Evolutionary conservation across 2,113 vertebrate species (phyloP).

Genomic region (Catharus bicknelli): DNA sequence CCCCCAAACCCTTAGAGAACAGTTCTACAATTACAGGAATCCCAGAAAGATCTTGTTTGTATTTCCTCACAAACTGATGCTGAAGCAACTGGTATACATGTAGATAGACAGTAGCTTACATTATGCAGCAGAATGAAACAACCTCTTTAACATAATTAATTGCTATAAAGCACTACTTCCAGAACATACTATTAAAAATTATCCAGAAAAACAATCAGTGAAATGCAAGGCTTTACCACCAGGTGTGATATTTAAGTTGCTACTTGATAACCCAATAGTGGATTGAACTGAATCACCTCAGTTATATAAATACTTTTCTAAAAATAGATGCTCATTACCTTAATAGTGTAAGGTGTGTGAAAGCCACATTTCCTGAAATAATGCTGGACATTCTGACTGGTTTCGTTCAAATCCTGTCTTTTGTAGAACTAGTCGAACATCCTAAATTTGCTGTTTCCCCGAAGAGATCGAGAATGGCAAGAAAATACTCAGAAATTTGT

Average conservation of each 20-base stretch:
- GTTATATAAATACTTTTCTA: conserved; percentile 34
- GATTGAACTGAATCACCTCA: not conserved
- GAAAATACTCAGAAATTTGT: conserved; percentile 58
- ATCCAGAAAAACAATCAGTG: not conserved
- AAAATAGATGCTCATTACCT: conserved; percentile 54
- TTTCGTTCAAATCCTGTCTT: conserved; percentile 58
- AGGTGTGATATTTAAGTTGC: conserved; percentile 17
- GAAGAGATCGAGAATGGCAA: conserved; percentile 51
- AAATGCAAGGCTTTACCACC: conserved; percentile 4
- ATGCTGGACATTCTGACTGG: conserved; percentile 56
- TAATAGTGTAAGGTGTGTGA: conserved; percentile 25
- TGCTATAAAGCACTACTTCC: not conserved
- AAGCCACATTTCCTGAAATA: conserved; percentile 37
- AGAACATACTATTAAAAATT: not conserved
- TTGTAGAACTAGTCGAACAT: conserved; percentile 39
- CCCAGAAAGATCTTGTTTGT: not conserved
- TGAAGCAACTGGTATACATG: not conserved
- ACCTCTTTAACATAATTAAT: not conserved
- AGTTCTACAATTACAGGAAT: not conserved
- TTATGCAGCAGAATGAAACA: not conserved
- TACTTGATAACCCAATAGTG: not conserved
- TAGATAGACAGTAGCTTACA: not conserved
- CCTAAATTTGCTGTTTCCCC: conserved; percentile 46
- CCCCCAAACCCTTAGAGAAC: not conserved
- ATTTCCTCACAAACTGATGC: not conserved